A percentile compares a stretch with the other conserved stretches of the same genome.
phyloP scores from a whole-genome alignment of 2,888 invertebrate genomes.

The Ecliptopera silaceata region DNA sequence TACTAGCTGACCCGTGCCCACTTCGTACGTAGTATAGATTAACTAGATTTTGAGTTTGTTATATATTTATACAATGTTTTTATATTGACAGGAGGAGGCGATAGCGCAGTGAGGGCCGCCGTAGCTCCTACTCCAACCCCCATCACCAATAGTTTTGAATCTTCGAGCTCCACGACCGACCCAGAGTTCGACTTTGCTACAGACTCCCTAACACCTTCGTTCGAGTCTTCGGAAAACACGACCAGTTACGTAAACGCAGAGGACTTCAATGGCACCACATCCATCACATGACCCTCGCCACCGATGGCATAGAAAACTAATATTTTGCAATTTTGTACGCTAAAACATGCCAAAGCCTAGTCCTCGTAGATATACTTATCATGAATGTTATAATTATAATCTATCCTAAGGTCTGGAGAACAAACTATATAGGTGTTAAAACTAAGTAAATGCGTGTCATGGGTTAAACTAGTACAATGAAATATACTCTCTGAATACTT shows the following conservation, averaged over 20 bases:
- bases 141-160: conserved; percentile 37
- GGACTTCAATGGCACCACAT: conserved; percentile 28
- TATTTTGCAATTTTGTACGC: conserved; percentile 36
- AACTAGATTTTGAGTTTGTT: no score
- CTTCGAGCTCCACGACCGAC: conserved; percentile 17
- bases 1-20: no score
- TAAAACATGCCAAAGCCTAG: conserved; percentile 21
- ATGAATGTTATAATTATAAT: neutral
- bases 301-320: conserved; percentile 6
- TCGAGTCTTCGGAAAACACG: conserved; percentile 3
- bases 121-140: conserved; percentile 43
- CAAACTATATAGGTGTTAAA: neutral
- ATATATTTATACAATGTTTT: neutral
- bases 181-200: conserved; percentile 7
- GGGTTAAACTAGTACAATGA: no score
- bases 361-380: conserved; percentile 7
- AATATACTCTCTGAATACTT: no score
- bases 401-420: neutral
- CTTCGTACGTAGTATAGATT: no score
- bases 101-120: conserved; percentile 68
- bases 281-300: conserved; percentile 54
- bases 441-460: no score
- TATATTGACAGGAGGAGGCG: conserved; percentile 68
- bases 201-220: neutral
- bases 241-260: conserved; percentile 31